Conservation (phyloP, 2,113 vertebrate genomes). For the Beaufortia kweichowensis region DNA sequence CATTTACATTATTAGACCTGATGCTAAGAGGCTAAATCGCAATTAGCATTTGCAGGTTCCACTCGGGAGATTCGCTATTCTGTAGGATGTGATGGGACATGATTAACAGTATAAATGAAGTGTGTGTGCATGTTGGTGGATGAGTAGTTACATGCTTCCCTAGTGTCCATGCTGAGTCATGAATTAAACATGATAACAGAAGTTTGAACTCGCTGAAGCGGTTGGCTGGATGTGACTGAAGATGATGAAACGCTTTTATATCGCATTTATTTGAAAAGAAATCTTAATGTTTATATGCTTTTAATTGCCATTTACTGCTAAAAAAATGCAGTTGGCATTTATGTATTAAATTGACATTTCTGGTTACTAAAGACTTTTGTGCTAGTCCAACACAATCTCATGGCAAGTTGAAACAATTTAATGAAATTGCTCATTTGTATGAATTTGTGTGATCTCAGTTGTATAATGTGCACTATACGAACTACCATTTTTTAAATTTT, state of each 20-base stretch:
- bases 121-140: slow-evolving; percentile 14
- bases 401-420: too few species aligned
- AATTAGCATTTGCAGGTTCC: slow-evolving; percentile 22
- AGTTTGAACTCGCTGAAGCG: slow-evolving; percentile 48
- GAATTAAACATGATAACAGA: slow-evolving; percentile 59
- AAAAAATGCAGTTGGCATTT: slow-evolving; percentile 23
- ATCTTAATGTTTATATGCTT: too few species aligned
- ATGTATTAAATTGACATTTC: background rate
- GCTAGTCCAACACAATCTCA: too few species aligned
- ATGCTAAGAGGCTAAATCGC: slow-evolving; percentile 19
- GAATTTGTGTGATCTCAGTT: too few species aligned
- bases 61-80: slow-evolving; percentile 35
- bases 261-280: slow-evolving; percentile 49
- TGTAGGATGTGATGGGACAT: slow-evolving; percentile 36
- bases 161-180: slow-evolving; percentile 45
- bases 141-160: slow-evolving; percentile 35
- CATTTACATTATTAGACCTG: slow-evolving; percentile 28
- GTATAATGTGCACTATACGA: too few species aligned
- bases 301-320: too few species aligned
- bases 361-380: background rate
- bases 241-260: slow-evolving; percentile 56
- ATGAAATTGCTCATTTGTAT: too few species aligned
- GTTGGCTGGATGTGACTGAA: slow-evolving; percentile 50
- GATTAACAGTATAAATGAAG: slow-evolving; percentile 43
- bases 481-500: too few species aligned